Conservation (phyloP, 2,888 invertebrate species). For the Allolobophora icterica region DNA sequence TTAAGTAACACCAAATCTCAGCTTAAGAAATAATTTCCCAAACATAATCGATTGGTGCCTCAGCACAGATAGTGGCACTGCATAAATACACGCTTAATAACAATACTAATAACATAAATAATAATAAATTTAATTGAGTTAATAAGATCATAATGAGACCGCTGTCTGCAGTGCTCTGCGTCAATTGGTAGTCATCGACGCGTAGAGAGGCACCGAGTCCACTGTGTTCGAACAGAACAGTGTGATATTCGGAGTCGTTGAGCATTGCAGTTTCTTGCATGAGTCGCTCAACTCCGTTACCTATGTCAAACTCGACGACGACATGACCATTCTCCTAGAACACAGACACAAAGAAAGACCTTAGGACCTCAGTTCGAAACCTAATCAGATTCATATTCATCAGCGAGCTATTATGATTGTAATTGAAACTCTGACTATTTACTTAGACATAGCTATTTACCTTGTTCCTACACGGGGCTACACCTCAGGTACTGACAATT, state of each 20-base stretch:
- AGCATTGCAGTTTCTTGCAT: slow-evolving; percentile 47
- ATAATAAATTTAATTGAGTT: background rate
- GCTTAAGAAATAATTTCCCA: no score
- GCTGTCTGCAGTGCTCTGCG: background rate
- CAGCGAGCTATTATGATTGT: no score
- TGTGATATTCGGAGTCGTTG: slow-evolving; percentile 60
- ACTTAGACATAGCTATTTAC: no score
- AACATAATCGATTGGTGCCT: no score
- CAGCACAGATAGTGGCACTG: no score
- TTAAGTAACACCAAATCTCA: no score
- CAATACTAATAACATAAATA: no score
- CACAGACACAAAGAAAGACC: background rate
- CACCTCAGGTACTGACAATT: no score
- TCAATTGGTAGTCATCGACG: slow-evolving; percentile 51
- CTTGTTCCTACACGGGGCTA: no score
- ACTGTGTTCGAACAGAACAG: slow-evolving; percentile 55
- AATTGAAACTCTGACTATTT: no score
- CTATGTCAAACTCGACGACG: slow-evolving; percentile 56
- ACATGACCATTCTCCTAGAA: slow-evolving; percentile 58
- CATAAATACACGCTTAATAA: no score
- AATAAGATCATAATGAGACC: background rate
- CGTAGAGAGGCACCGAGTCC: slow-evolving; percentile 53
- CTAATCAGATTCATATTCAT: no score
- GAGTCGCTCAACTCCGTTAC: slow-evolving; percentile 50
- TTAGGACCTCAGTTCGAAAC: background rate